Base-by-base conservation (phyloP, 2,888 invertebrate species). In the Drosophila formosana region DNA sequence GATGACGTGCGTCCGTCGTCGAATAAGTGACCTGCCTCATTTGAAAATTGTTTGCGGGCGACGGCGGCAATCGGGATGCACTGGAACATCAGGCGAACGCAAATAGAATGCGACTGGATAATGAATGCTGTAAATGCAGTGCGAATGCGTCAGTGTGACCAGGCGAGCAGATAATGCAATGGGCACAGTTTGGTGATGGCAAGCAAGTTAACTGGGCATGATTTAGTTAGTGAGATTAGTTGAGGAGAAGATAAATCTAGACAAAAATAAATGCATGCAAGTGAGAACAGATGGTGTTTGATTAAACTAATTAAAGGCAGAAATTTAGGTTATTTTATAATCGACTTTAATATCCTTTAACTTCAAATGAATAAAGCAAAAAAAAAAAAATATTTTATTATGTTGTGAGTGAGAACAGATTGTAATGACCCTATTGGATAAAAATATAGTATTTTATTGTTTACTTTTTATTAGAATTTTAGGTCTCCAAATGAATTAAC, bases 11-110 rank as follows among this genome's bases (percentile, higher is more conserved):
- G 63, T 60, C 65, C 75, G 68, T 67, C 75, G 72, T 65, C 57
- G 67, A 84, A 87, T 84, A 87, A 84, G 85, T 80, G 83, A 84
- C 83, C 83, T 84, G 82, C 83, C 85, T 79, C 80, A 84, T 82
- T 87, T 83, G 80, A 82, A 86, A 82, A 71, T 67, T 73, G 78
- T 82, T 86, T 82, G 80, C 63, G 82, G 70, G 61, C 46, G 51
- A 34, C 70, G 34, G 39, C 43, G 45, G 46, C 41, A 53, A 66
- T 51, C 50, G 57, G 55, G 53, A 72, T 72, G 53, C 66, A 66
- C 46, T 55, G 45, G 41, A 49, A 57, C n/a, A 23, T 13, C 8
- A 9, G 6, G 37, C 26, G 39, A 4, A 37, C 8, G 13, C 18
- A 49, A 28, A 4, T 37, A 23, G 26, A 13, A 37, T 9, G 41